Evolutionary conservation across 1,140 invertebrate species (phyloP), one percentile per base, ranked within the genome.

Genomic region (Grapholita molesta): DNA sequence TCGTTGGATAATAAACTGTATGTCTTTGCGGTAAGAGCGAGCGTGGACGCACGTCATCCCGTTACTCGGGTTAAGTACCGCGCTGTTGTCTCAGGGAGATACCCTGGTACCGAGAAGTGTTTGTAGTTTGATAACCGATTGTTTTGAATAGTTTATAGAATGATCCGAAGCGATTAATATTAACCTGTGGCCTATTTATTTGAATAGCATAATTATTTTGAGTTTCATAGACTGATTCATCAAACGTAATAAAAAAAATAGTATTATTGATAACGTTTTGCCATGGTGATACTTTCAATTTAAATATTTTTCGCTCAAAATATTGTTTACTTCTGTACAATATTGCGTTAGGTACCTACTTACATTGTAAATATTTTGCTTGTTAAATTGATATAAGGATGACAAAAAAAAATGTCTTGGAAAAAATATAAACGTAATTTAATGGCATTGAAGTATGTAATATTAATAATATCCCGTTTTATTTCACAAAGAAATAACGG

Each of bases 11-110:
- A 48, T 48, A 21, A 48, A 48, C 42, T 48, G 15, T 48, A 21
- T 8, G 15, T 1, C 0, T 2, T 61, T 61, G 24, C 15, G 25
- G 32, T 61, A 61, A 48, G 28, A 61, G 55, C 18, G 24, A 18
- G 12, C 8, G n/a, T 15, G 55, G n/a, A 61, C 28, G 55, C 55
- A 61, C 30, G 32, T 30, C 15, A 30, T 28, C 12, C 55, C 28
- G 23, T 32, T 61, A 61, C n/a, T 28, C n/a, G 25, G 55, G 55
- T 61, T 61, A 61, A 61, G 55, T 28, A 61, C 55, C 55, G 55
- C 12, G 52, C 4, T 9, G 9, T 28, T 28, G 25, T 28, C 11
- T n/a, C 25, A 15, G 28, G 55, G 24, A 61, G 55, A 28, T 61
- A 25, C 55, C 55, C 55, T 28, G 12, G 23, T 25, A 57, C 12